A percentile compares a stretch with the other conserved stretches of the same genome.
Evolutionary conservation across 2,888 invertebrate species (phyloP).

Genomic region (Lochmaea capreae): DNA sequence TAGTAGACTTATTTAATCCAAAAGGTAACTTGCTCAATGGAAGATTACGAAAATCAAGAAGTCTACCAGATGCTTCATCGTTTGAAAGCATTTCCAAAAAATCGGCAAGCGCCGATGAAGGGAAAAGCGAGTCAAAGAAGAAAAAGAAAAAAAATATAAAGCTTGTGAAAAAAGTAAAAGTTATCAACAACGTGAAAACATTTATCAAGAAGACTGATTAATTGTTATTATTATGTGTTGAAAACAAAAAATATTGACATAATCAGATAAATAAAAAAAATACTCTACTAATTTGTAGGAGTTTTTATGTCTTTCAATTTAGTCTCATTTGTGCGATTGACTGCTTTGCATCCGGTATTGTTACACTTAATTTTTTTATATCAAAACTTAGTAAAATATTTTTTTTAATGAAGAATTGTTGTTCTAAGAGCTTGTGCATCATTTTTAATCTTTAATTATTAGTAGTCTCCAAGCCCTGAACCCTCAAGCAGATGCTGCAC

Average conservation of each 20-base stretch:
- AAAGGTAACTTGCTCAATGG: slow-evolving; percentile 28
- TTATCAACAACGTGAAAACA: slow-evolving; percentile 53
- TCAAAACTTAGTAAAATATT: no score
- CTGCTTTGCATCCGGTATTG: no score
- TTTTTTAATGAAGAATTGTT: no score
- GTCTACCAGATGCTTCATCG: slow-evolving; percentile 55
- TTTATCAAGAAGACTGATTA: slow-evolving; percentile 52
- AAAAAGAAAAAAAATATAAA: slow-evolving; percentile 59
- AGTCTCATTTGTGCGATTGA: no score
- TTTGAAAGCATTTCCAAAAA: slow-evolving; percentile 40
- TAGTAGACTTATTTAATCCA: slow-evolving; percentile 46
- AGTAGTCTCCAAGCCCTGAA: no score
- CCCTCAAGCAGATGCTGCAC: no score
- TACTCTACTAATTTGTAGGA: no score
- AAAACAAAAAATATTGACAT: slow-evolving; percentile 1
- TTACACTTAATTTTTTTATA: no score
- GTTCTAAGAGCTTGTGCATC: no score
- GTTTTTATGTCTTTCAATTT: no score
- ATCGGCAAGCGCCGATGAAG: slow-evolving; percentile 48
- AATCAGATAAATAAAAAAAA: not conserved
- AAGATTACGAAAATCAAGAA: slow-evolving; percentile 57
- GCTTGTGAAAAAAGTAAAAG: slow-evolving; percentile 58
- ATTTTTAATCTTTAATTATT: no score
- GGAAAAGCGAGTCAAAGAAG: slow-evolving; percentile 49
- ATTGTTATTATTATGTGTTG: slow-evolving; percentile 3